These are phyloP conservation scores for Arenicola marina DNA, from an alignment of 2,888 invertebrate species.

Conservation along the genomic window DNA sequence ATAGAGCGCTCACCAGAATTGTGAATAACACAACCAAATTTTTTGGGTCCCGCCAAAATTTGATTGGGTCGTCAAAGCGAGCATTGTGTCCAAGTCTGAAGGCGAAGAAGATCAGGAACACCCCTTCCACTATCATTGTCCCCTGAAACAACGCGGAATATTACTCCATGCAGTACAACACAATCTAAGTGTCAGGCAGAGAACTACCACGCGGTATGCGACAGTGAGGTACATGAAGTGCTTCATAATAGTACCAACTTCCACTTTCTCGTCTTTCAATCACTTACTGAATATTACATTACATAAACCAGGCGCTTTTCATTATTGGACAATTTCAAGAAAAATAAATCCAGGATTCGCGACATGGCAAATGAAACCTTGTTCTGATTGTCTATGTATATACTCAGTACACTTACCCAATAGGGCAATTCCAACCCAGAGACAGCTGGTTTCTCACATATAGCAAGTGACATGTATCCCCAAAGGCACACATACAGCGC, in stretches of 20 bases:
- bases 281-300: too few relatives aligned
- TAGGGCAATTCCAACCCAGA: conserved; percentile 47
- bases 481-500: conserved; percentile 52
- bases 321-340: too few relatives aligned
- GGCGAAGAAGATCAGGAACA: conserved; percentile 54
- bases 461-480: conserved; percentile 51
- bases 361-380: too few relatives aligned
- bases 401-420: conserved; percentile 49
- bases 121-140: conserved; percentile 56
- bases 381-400: too few relatives aligned
- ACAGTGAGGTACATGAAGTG: too few relatives aligned
- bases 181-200: too few relatives aligned
- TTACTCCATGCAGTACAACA: too few relatives aligned
- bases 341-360: too few relatives aligned
- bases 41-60: conserved; percentile 60
- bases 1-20: conserved; percentile 53
- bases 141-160: conserved; percentile 40
- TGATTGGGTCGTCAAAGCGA: conserved; percentile 47
- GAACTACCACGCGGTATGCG: too few relatives aligned
- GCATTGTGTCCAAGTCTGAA: conserved; percentile 54
- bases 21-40: conserved; percentile 55
- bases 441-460: conserved; percentile 60
- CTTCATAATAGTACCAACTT: too few relatives aligned
- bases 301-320: too few relatives aligned
- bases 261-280: too few relatives aligned